Evolutionary conservation across 1,140 invertebrate genomes (phyloP), one percentile per base, ranked within the genome.

Genomic region (Pseudomyrmex concolor): DNA sequence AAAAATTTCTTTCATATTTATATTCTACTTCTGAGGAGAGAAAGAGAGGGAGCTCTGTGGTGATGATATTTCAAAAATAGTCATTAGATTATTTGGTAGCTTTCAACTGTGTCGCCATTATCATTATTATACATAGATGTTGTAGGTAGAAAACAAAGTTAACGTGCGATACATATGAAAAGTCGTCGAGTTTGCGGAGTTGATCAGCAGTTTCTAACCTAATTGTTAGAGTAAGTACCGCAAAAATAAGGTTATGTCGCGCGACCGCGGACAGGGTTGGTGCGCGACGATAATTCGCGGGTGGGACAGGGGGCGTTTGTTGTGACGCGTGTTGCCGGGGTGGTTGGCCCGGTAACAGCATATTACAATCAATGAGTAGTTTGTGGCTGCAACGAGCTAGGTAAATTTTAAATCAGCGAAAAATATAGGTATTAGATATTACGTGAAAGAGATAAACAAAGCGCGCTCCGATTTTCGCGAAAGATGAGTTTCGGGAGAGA

Each of bases 301-400:
- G n/a, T 71, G 34, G 68, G 76, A 84, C 71, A 68, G 73, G 73
- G 85, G 82, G 88, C 84, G 86, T 91, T 91, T 91, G 91, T 93
- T 93, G 91, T 93, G 91, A 89, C 89, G 91, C 89, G 87, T 92
- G 93, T 94, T 93, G 92, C 89, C 89, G 89, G 83, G 86, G 86
- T 93, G 91, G 93, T 94, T 94, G 93, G 92, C 93, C 91, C 91
- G 93, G 93, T 93, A 94, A 94, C 92, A 90, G 82, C 85, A 87
- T 90, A 86, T 25, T 12, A 55, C 92, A 92, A 94, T 93, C 92
- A 89, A 94, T 94, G 90, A 83, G 8, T 73, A 57, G 43, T 63
- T 43, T 51, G 62, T 43, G 54, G 34, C 55, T 19, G 22, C 62
- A 77, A 57, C 72, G 66, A 68, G 22, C 68, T 86, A 51, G 50